phyloP scores from a whole-genome alignment of 2,113 vertebrate species.

The Gnathonemus echidnorhynchus region DNA sequence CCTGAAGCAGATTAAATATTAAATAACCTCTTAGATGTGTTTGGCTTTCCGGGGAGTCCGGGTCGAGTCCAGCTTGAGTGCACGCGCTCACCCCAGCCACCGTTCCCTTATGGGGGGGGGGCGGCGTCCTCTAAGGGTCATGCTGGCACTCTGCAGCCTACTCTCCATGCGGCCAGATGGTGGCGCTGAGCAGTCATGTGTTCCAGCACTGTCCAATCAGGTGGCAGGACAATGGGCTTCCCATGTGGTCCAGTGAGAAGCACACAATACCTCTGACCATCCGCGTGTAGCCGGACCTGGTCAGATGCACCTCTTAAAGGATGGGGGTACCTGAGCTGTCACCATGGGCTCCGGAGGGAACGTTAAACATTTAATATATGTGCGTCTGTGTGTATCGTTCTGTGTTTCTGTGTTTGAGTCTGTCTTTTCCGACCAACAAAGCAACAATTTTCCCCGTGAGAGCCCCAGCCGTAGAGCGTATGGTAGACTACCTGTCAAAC shows the following conservation, averaged over 20 bases:
- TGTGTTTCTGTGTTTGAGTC: neutral
- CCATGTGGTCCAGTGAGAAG: neutral
- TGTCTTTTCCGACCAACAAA: neutral
- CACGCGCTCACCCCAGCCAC: neutral
- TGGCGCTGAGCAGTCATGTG: neutral
- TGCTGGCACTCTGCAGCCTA: neutral
- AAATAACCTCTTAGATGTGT: constrained; percentile 21
- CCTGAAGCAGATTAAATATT: constrained; percentile 16
- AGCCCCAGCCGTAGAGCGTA: neutral
- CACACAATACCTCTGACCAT: neutral
- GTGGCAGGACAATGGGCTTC: neutral
- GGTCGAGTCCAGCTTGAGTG: neutral
- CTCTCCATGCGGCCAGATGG: neutral
- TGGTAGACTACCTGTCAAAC: neutral
- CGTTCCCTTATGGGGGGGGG: neutral
- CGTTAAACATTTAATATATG: neutral
- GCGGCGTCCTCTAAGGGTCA: neutral
- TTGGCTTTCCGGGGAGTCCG: neutral
- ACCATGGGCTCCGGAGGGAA: neutral
- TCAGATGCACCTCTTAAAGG: neutral
- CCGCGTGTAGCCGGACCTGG: neutral
- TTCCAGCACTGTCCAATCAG: neutral
- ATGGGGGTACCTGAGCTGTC: neutral
- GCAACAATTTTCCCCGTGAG: neutral
- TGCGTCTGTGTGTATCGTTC: neutral